Percentiles rank a stretch among this genome's conserved stretches.
Conservation (phyloP, 1,140 invertebrate species). For the Argopecten irradians region DNA sequence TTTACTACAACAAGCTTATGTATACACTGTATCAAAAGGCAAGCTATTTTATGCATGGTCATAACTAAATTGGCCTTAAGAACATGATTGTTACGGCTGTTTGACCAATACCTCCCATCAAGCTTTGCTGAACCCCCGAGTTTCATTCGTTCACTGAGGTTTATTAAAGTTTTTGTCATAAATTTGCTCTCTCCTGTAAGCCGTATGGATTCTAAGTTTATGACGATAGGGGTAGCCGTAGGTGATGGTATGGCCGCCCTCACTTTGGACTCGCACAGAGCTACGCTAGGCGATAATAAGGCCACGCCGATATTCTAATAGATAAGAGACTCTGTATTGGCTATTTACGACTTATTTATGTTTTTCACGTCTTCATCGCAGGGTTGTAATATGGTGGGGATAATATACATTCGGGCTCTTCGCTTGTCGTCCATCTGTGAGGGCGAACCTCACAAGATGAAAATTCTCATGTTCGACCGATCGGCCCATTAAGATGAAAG, state of each 20-base stretch:
- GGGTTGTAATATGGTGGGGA: neutral
- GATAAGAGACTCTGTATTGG: neutral
- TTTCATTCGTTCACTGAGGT: neutral
- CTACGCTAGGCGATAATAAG: neutral
- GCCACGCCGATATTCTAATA: neutral
- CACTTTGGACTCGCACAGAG: neutral
- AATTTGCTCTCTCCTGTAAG: neutral
- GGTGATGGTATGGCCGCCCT: neutral
- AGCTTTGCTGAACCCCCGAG: neutral
- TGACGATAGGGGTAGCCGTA: neutral
- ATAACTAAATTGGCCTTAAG: neutral
- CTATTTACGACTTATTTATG: slow-evolving; percentile 22
- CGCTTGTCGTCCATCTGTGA: slow-evolving; percentile 19
- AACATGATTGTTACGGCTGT: neutral
- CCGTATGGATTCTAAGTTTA: neutral
- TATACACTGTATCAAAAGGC: neutral
- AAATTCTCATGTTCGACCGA: neutral
- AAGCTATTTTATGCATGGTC: neutral
- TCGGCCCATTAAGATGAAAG: neutral
- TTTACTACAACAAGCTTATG: neutral
- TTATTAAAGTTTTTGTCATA: slow-evolving; percentile 12
- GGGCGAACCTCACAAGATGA: neutral
- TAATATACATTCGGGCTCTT: neutral
- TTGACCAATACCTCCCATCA: slow-evolving; percentile 20
- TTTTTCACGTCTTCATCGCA: neutral